Base-by-base conservation (phyloP, 2,797 vertebrate species). In the Craterocephalus amniculus region DNA sequence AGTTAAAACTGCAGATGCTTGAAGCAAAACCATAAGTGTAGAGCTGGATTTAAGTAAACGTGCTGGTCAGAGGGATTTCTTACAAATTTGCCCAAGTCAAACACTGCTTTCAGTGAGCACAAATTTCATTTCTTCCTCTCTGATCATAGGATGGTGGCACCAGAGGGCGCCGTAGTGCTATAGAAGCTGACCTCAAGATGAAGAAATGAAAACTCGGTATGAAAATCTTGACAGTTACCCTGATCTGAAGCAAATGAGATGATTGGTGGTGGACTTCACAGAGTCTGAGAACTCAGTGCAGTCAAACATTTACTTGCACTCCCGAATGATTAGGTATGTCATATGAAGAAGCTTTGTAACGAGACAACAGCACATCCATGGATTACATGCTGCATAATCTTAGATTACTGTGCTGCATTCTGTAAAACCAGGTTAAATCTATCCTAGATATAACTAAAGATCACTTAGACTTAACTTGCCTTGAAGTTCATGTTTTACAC, bases 161-260 rank as follows among this genome's bases (percentile, higher is more conserved):
- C 85, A 96, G 98, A 81, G 98, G 98, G 76, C 97, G 98, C 63
- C 97, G 98, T 79, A 99, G 97, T 80, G 98, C 98, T 87, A 99
- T 99, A 75, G 98, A 99, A 92, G 98, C 98, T 0, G 98, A 99
- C 88, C 95, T 99, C 94, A 99, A 99, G 92, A 99, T 99, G 98
- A 99, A 99, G 94, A 99, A 99, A 87, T 99, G 58, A 90, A 62
- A 22, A 5, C 7, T 2, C 9, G 26, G 38, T 29, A 7, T 38
- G 73, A 66, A 70, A 31, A 57, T 45, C 11, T 43, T 35, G 27
- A 43, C 22, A 35, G 65, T 54, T 58, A 85, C 58, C 64, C 66
- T 1, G 36, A 52, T 32, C 34, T 49, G 35, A 58, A 59, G 58
- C 40, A 58, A 75, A 75, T 67, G 61, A 66, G 58, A 1, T 72